These are phyloP conservation scores for Carassius carassius DNA, from an alignment of 2,113 vertebrate species.

Conservation along the genomic window DNA sequence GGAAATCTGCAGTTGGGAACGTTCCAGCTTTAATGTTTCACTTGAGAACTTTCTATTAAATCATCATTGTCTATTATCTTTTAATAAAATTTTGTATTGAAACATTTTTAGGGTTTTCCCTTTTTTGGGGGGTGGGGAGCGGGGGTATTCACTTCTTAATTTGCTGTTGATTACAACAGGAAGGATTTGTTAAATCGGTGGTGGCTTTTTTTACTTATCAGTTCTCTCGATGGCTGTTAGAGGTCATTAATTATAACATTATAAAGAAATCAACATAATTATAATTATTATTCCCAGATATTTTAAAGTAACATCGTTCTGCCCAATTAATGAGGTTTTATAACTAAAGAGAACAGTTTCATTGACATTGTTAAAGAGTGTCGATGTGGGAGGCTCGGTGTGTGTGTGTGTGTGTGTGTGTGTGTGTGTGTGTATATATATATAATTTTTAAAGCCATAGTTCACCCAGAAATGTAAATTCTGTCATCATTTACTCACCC, in stretches of 20 bases:
- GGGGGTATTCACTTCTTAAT: not conserved
- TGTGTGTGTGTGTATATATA: no score
- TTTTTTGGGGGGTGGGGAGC: not conserved
- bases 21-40: constrained; percentile 71
- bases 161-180: not conserved
- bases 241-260: not conserved
- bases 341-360: no score
- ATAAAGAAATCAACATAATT: not conserved
- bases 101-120: constrained; percentile 12
- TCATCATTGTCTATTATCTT: constrained; percentile 59
- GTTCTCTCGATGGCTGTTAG: not conserved
- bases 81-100: constrained; percentile 73
- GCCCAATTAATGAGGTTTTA: no score
- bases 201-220: not conserved
- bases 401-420: no score
- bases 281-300: no score
- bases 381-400: no score
- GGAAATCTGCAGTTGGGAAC: constrained; percentile 49
- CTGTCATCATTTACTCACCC: no score
- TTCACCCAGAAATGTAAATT: no score
- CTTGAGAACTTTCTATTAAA: constrained; percentile 68
- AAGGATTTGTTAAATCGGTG: not conserved
- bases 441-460: no score
- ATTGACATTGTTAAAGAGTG: no score
- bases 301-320: no score